phyloP scores from a whole-genome alignment of 2,113 vertebrate species.

The Xenopus laevis region DNA sequence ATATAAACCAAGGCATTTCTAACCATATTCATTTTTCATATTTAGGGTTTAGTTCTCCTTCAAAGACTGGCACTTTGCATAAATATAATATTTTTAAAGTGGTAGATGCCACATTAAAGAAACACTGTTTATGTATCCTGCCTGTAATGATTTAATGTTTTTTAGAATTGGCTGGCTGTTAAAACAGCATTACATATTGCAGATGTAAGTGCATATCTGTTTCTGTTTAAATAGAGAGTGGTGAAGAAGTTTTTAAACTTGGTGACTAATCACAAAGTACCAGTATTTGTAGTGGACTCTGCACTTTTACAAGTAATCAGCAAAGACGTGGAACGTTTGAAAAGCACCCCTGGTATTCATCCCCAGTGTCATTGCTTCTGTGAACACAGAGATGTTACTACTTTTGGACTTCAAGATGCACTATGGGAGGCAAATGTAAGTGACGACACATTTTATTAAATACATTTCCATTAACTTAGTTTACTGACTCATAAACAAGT shows the following conservation, averaged over 20 bases:
- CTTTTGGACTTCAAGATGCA: constrained; percentile 80
- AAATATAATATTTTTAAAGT: too few relatives aligned
- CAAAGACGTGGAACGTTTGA: constrained; percentile 72
- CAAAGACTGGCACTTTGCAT: too few relatives aligned
- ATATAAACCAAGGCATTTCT: too few relatives aligned
- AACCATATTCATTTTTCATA: too few relatives aligned
- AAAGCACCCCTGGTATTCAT: constrained; percentile 54
- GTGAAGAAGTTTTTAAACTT: constrained; percentile 77
- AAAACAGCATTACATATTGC: too few relatives aligned
- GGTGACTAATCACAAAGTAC: constrained; percentile 66
- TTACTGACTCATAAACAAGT: too few relatives aligned
- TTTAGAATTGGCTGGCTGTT: too few relatives aligned
- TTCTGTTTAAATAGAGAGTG: constrained; percentile 64
- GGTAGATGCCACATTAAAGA: too few relatives aligned
- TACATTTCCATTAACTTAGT: too few relatives aligned
- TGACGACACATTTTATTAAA: neutral
- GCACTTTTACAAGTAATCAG: constrained; percentile 69
- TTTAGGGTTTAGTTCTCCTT: too few relatives aligned
- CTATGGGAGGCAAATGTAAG: constrained; percentile 85
- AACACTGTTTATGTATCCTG: too few relatives aligned
- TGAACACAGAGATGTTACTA: constrained; percentile 73
- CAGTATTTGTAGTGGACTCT: constrained; percentile 82
- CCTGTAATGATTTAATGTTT: too few relatives aligned
- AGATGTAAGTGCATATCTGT: neutral
- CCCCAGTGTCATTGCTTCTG: constrained; percentile 82